These are phyloP conservation scores for Plotosus lineatus DNA, from an alignment of 2,113 vertebrate genomes.

Conservation along the genomic window DNA sequence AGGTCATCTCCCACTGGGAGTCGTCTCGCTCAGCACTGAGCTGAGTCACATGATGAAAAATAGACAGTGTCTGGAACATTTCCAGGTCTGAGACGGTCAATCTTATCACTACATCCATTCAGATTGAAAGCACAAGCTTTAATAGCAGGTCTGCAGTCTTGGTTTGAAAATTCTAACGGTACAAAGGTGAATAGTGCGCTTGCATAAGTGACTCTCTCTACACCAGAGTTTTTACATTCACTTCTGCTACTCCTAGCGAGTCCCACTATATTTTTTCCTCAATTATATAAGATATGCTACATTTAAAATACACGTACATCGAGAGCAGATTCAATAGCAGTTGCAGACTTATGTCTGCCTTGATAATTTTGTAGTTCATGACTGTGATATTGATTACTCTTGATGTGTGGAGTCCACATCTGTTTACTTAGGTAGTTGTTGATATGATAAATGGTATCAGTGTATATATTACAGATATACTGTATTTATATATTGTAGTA, in stretches of 20 bases:
- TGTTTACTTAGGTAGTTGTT: neutral
- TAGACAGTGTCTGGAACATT: constrained; percentile 8
- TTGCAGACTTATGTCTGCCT: neutral
- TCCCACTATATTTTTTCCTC: neutral
- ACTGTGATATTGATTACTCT: neutral
- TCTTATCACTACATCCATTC: neutral
- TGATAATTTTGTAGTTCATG: neutral
- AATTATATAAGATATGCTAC: neutral
- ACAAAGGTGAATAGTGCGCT: neutral
- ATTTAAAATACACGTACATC: neutral
- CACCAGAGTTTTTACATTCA: neutral
- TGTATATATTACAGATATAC: too few relatives aligned
- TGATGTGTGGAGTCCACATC: neutral
- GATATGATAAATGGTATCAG: neutral
- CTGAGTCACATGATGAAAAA: constrained; percentile 19
- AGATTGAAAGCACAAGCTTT: constrained; percentile 6
- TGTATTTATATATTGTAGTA: too few relatives aligned
- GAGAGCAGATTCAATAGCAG: neutral
- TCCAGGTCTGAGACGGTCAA: constrained; percentile 13
- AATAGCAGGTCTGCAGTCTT: neutral
- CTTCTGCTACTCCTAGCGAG: neutral
- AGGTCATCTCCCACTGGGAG: constrained; percentile 53
- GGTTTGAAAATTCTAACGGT: neutral
- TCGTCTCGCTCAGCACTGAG: neutral
- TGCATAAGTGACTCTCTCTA: neutral